Evolutionary conservation across 2,797 vertebrate genomes (phyloP).

Genomic region (Microchirus variegatus): DNA sequence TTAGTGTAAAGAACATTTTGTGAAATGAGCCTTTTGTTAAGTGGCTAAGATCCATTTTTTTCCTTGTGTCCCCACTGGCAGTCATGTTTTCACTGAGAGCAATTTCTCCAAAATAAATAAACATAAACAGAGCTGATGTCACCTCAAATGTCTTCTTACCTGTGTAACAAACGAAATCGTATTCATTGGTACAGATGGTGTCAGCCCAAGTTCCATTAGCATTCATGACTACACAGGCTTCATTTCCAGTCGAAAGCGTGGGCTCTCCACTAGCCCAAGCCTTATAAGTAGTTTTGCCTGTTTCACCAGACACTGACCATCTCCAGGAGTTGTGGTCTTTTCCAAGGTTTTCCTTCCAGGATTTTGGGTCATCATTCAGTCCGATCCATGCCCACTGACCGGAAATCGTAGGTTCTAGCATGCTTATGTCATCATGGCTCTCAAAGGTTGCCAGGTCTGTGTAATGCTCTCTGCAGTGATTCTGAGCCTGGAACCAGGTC

Average conservation of each 20-base stretch:
- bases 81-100: too few relatives aligned
- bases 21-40: too few relatives aligned
- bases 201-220: accelerated
- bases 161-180: background rate
- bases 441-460: conserved; percentile 32
- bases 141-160: conserved; percentile 18
- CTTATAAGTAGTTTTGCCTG: conserved; percentile 9
- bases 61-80: too few relatives aligned
- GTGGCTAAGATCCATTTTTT: too few relatives aligned
- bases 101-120: too few relatives aligned
- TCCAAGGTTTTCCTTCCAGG: conserved; percentile 15
- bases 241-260: accelerated
- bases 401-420: background rate
- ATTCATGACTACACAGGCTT: background rate
- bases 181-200: accelerated
- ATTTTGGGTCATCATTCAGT: conserved; percentile 19
- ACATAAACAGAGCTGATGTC: too few relatives aligned
- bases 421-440: conserved; percentile 5
- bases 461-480: too few relatives aligned
- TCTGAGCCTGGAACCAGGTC: too few relatives aligned
- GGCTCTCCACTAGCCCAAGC: accelerated
- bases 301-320: conserved; percentile 44
- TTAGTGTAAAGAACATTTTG: too few relatives aligned
- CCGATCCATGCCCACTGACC: conserved; percentile 43
- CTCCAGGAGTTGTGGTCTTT: conserved; percentile 35